phyloP scores from a whole-genome alignment of 2,888 invertebrate genomes.

The Protodeltote pygarga region DNA sequence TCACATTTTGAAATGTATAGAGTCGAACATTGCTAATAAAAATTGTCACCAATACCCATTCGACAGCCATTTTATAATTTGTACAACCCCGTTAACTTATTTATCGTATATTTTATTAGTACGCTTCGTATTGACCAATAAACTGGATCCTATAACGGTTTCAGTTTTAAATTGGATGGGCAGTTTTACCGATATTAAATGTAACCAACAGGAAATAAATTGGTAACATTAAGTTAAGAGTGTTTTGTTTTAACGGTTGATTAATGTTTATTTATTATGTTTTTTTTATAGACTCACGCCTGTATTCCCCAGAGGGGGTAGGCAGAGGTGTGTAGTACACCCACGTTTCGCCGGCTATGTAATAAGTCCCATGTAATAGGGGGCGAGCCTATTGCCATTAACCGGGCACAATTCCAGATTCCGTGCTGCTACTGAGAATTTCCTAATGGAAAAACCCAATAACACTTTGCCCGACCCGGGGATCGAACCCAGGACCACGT shows the following conservation, averaged over 20 bases:
- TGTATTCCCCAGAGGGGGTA: too few relatives aligned
- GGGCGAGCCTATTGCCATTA: too few relatives aligned
- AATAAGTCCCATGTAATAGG: too few relatives aligned
- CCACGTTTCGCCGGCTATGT: too few relatives aligned
- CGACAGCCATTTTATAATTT: slow-evolving; percentile 64
- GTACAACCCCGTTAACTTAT: slow-evolving; percentile 57
- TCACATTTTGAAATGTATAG: slow-evolving; percentile 11
- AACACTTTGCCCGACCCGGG: too few relatives aligned
- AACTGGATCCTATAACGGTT: slow-evolving; percentile 60
- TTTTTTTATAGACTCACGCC: too few relatives aligned
- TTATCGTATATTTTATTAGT: slow-evolving; percentile 72
- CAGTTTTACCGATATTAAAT: slow-evolving; percentile 39
- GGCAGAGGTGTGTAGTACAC: too few relatives aligned
- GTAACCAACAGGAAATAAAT: slow-evolving; percentile 35
- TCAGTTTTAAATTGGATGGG: slow-evolving; percentile 58
- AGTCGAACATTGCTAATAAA: slow-evolving; percentile 21
- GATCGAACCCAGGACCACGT: too few relatives aligned
- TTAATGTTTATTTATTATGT: too few relatives aligned
- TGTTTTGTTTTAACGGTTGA: slow-evolving; percentile 27
- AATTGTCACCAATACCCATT: slow-evolving; percentile 48
- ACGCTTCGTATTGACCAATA: slow-evolving; percentile 61
- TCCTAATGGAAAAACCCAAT: too few relatives aligned
- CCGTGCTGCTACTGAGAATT: too few relatives aligned
- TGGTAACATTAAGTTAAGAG: slow-evolving; percentile 4
- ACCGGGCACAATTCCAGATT: too few relatives aligned